Percentiles rank a stretch among this genome's conserved stretches.
Conservation (phyloP, 2,888 invertebrate species). For the Plagodis dolabraria region DNA sequence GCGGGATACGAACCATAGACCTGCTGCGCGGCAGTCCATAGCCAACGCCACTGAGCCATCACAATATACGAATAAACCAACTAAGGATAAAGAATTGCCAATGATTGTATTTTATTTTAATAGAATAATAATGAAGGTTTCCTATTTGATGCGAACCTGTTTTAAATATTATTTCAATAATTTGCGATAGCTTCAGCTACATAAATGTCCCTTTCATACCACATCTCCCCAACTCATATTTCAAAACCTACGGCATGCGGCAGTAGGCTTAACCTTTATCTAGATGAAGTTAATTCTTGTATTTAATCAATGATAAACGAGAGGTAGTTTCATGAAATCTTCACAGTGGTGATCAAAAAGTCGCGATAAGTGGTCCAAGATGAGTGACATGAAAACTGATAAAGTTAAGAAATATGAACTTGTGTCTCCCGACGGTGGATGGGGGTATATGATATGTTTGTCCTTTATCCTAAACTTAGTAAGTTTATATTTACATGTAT, state of each 20-base stretch:
- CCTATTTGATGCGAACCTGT: too few species aligned
- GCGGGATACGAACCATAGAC: too few species aligned
- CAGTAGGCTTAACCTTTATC: conserved; percentile 22
- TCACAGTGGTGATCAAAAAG: conserved; percentile 19
- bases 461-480: conserved; percentile 86
- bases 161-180: too few species aligned
- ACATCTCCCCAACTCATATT: too few species aligned
- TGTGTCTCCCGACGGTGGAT: conserved; percentile 87
- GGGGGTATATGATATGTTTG: conserved; percentile 88
- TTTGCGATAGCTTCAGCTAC: too few species aligned
- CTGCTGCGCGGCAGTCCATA: too few species aligned
- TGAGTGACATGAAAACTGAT: conserved; percentile 16
- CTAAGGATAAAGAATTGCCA: too few species aligned
- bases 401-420: conserved; percentile 51
- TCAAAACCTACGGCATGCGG: conserved; percentile 19
- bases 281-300: conserved; percentile 23
- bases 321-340: conserved; percentile 9
- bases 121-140: too few species aligned
- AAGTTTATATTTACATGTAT: conserved; percentile 56
- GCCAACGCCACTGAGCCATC: too few species aligned
- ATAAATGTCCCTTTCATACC: too few species aligned
- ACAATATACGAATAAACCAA: too few species aligned
- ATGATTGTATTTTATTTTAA: too few species aligned
- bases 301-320: conserved; percentile 31
- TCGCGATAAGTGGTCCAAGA: conserved; percentile 4